Percentiles rank a stretch among this genome's conserved stretches.
These are phyloP conservation scores for Pocillopora damicornis DNA, from an alignment of 64 coral and sea anemone species.

Conservation along the genomic window DNA sequence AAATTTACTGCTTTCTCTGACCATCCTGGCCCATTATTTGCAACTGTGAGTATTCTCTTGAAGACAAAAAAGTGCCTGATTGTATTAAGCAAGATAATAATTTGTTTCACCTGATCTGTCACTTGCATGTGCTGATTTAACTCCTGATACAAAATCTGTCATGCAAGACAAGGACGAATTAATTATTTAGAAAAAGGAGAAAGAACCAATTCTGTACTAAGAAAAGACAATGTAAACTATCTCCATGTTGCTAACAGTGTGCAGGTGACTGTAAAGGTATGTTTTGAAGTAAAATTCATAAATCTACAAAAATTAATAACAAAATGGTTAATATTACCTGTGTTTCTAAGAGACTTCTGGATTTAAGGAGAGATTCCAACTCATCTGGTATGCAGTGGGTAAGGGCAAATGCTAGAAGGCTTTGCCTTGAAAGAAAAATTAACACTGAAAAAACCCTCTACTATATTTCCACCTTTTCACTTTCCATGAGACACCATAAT, in stretches of 20 bases:
- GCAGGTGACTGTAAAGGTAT: neutral
- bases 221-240: no score
- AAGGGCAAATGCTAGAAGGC: conserved; percentile 77
- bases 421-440: conserved; percentile 42
- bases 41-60: no score
- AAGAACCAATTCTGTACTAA: no score
- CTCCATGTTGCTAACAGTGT: no score
- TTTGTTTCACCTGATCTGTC: conserved; percentile 8
- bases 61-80: no score
- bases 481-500: no score
- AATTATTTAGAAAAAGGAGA: neutral
- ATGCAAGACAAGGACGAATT: neutral
- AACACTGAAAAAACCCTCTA: neutral
- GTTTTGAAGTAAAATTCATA: neutral
- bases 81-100: no score
- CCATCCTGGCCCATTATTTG: no score
- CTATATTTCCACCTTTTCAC: no score
- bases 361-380: conserved; percentile 70
- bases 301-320: neutral
- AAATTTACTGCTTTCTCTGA: no score
- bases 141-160: conserved; percentile 45
- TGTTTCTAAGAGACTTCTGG: conserved; percentile 81
- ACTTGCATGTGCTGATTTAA: conserved; percentile 19
- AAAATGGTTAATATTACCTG: conserved; percentile 43
- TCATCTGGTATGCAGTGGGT: conserved; percentile 87